Base-by-base conservation (phyloP, 2,888 invertebrate species). In the Emmelina monodactyla region DNA sequence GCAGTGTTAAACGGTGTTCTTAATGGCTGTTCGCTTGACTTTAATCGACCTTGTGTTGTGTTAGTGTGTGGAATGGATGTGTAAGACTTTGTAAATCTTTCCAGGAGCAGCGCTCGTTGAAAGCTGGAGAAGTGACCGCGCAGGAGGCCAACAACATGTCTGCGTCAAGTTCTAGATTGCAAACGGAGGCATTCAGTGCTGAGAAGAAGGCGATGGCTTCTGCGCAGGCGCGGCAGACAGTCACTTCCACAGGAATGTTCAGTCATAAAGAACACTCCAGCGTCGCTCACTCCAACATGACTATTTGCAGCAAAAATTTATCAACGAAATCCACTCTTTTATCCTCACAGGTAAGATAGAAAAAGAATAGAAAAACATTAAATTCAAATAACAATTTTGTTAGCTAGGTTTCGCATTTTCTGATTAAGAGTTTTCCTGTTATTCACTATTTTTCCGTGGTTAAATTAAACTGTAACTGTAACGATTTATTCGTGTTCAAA, bases 91-190 rank as follows among this genome's bases (percentile, higher is more conserved):
- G 14, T 14, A 29, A 34, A 42, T 44, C 34, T 39, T 76, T 75
- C 49, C 81, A 94, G 92, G 92, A 92, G 73, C 91, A 91, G 51
- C 85, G 91, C 54, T 89, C 89, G 34, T 68, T 94, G 46, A 91
- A 90, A 68, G 86, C 91, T 35, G 91, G 91, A 37, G 94, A 94
- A 62, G 80, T 92, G 35, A 87, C 89, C 35, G 91, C 92, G 52
- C 91, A 93, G 63, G 92, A 93, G 63, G 89, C 88, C 49, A 91
- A 91, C 62, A 92, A 91, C 63, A 86, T 92, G 75, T 88, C 91
- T 37, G 89, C 92, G 31, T 86, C 91, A 28, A 89, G 89, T 59
- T 89, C 92, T 78, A 89, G 91, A 67, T 82, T 94, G 37, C 91
- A 91, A 47, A 91, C 92, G 33, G 92, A 92, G 54, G 88, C 88